Evolutionary conservation across 2,888 invertebrate genomes (phyloP).

Genomic region (Phengaris alcon): DNA sequence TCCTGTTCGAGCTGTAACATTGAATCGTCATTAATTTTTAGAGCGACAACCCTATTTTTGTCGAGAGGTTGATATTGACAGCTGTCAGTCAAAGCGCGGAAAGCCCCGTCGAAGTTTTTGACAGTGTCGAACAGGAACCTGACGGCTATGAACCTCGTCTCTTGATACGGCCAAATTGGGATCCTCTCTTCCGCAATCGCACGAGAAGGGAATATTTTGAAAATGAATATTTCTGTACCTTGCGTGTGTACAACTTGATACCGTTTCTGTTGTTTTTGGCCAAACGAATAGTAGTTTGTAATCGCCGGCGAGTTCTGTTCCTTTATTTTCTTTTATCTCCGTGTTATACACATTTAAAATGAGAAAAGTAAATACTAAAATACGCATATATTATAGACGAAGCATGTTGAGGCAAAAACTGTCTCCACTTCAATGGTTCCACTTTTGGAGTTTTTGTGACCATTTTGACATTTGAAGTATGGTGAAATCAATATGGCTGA

Average conservation of each 20-base stretch:
- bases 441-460: no score
- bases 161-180: background rate
- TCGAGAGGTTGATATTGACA: conserved; percentile 11
- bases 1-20: background rate
- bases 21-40: background rate
- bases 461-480: no score
- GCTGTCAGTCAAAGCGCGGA: conserved; percentile 14
- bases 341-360: background rate
- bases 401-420: no score
- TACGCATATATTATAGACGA: background rate
- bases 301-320: background rate
- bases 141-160: background rate
- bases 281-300: background rate
- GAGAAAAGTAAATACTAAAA: background rate
- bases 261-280: background rate
- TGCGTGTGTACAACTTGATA: background rate
- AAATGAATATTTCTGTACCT: background rate
- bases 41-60: background rate
- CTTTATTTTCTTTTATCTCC: background rate
- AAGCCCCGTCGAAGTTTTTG: background rate
- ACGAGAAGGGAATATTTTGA: background rate
- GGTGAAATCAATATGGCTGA: no score
- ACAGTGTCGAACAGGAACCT: background rate
- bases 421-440: no score
- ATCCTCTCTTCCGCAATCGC: background rate